Evolutionary conservation across 2,888 invertebrate genomes (phyloP).

Genomic region (Rhopalosiphum nymphaeae): DNA sequence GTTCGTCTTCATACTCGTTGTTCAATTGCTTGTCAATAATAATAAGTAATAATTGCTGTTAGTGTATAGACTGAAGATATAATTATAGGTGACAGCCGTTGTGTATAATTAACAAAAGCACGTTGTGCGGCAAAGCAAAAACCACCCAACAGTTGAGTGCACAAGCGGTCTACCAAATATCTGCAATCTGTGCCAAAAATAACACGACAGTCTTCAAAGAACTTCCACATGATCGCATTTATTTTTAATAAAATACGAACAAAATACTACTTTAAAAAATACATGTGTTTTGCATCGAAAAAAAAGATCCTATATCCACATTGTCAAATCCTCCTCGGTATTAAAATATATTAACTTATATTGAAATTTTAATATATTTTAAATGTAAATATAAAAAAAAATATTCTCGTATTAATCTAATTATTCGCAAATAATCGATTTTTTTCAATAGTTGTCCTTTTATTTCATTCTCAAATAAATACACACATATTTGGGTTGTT

Average conservation of each 20-base stretch:
- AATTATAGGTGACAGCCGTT: not conserved
- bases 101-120: constrained; percentile 1
- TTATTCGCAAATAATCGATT: not conserved
- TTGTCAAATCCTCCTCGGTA: not conserved
- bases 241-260: not conserved
- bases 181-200: not conserved
- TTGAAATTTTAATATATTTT: not conserved
- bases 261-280: not conserved
- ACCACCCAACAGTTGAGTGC: not conserved
- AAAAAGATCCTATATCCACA: not conserved
- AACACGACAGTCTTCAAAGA: not conserved
- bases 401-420: not conserved
- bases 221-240: not conserved
- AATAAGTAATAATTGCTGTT: not conserved
- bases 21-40: not conserved
- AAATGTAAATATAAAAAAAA: not conserved
- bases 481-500: not conserved
- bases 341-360: not conserved
- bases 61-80: not conserved
- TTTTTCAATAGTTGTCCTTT: not conserved
- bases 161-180: not conserved
- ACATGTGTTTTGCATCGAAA: not conserved
- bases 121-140: not conserved
- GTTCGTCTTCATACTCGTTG: not conserved
- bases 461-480: not conserved